Base-by-base conservation (phyloP, 2,113 vertebrate genomes). In the Strix uralensis region DNA sequence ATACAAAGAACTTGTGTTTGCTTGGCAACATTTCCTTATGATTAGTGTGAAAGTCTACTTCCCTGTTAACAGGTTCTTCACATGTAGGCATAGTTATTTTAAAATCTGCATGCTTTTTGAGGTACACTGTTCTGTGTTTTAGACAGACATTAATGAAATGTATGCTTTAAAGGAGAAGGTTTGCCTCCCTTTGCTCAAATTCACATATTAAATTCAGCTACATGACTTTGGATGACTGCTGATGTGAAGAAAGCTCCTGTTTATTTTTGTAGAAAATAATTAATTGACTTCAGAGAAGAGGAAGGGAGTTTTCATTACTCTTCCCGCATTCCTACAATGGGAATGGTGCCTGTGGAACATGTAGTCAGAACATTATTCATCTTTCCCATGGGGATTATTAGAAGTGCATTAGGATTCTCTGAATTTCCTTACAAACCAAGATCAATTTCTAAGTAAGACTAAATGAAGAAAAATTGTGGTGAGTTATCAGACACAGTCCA, bases 361-460 rank as follows among this genome's bases (percentile, higher is more conserved):
- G 1, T n/a, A 79, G 55, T 66, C 69, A 84, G 67, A 86, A 67
- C 30, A 65, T 92, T 69, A 81, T 81, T 95, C 72, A 54, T 84
- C 57, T 93, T 86, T 91, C 75, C 57, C 57, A 13, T 88, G 61
- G 57, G 77, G 30, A 49, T 81, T 86, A 16, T 69, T 86, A 79
- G 59, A 84, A 92, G 44, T 78, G 46, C 79, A 92, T 92, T 93
- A 90, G 40, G 42, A 65, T 86, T 70, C 38, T 74, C 34, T 86
- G 69, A 78, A 88, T 93, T 89, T 94, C 57, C 80, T 96, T 95
- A 84, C 77, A 86, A 90, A 93, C 63, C 42, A 86, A 92, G 90
- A 92, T 90, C 63, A 73, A 91, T 93, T 93, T 94, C 86, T 79
- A 91, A 93, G 74, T 75, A 88, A 88, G 72, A 57, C 11, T 84